A percentile compares a stretch with the other conserved stretches of the same genome.
Conservation (phyloP, 2,797 vertebrate species). For the Odontamblyopus rebecca region DNA sequence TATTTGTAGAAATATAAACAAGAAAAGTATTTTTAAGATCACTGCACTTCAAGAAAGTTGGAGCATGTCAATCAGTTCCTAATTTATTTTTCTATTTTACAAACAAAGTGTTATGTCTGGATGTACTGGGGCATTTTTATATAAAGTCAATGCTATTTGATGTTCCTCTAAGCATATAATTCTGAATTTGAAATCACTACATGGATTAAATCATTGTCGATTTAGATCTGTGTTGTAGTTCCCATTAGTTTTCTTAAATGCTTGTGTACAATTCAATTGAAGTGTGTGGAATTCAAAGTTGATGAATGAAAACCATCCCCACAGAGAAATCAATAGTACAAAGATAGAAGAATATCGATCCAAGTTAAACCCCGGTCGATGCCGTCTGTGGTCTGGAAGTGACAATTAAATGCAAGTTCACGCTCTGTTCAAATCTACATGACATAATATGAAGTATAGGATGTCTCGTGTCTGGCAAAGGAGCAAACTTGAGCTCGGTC, state of each 20-base stretch:
- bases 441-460: slow-evolving; percentile 28
- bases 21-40: neutral
- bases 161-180: neutral
- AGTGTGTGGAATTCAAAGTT: neutral
- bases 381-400: slow-evolving; percentile 21
- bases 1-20: neutral
- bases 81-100: neutral
- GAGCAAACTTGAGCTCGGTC: neutral
- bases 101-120: neutral
- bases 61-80: neutral
- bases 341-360: slow-evolving; percentile 32
- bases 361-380: slow-evolving; percentile 23
- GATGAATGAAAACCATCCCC: slow-evolving; percentile 23
- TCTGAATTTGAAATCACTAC: neutral
- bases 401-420: neutral
- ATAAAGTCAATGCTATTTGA: neutral
- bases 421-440: slow-evolving; percentile 8
- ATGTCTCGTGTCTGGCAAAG: neutral
- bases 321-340: slow-evolving; percentile 23
- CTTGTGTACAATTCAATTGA: neutral
- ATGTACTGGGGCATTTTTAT: neutral
- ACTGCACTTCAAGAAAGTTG: no score
- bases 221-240: neutral
- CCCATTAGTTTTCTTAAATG: neutral
- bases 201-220: neutral